Percentiles rank a stretch among this genome's conserved stretches.
Conservation (phyloP, 2,888 invertebrate species). For the Apamea epomidion region DNA sequence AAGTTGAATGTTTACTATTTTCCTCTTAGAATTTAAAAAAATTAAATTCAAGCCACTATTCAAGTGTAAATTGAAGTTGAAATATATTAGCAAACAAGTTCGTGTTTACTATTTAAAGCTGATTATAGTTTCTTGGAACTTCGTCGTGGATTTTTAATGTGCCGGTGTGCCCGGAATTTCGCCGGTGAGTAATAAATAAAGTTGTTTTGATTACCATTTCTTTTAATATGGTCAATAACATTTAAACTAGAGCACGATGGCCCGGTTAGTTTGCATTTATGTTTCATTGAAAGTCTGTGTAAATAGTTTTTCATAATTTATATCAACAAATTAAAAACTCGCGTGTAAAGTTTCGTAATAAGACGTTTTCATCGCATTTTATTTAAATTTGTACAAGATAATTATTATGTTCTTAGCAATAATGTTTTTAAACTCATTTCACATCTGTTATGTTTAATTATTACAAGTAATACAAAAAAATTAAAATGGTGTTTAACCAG, state of each 20-base stretch:
- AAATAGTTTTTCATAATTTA: neutral
- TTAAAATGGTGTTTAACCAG: neutral
- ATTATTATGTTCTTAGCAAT: neutral
- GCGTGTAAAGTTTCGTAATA: neutral
- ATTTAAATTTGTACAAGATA: neutral
- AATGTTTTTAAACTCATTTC: neutral
- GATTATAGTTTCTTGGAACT: conserved; percentile 12
- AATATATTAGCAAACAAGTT: conserved; percentile 19
- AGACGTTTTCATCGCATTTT: neutral
- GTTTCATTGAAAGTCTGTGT: neutral
- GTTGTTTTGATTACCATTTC: conserved; percentile 5
- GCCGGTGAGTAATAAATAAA: conserved; percentile 43
- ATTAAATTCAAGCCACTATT: neutral
- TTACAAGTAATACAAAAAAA: neutral
- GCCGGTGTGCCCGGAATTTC: conserved; percentile 5
- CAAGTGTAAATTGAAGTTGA: neutral
- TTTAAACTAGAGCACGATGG: neutral
- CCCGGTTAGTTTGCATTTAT: neutral
- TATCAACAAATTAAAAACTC: neutral
- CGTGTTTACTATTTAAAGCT: neutral
- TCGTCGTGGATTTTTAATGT: neutral
- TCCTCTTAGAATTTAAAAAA: neutral
- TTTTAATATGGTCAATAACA: neutral
- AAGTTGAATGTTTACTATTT: neutral
- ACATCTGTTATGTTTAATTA: neutral